A percentile compares a stretch with the other conserved stretches of the same genome.
These are phyloP conservation scores for Salticus scenicus DNA, from an alignment of 2,888 invertebrate genomes.

Conservation along the genomic window DNA sequence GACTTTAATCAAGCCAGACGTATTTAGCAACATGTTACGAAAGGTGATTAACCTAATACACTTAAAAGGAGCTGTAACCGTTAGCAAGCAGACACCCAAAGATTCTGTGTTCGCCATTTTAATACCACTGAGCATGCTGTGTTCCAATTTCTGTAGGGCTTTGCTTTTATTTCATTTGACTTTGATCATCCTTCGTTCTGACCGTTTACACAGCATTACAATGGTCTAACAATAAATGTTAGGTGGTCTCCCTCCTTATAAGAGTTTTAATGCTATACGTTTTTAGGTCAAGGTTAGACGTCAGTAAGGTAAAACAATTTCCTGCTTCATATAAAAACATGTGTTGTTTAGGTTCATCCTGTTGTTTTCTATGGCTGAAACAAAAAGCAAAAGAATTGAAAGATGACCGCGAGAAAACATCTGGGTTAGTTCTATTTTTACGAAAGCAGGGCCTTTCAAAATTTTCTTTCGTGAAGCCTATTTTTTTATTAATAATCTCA, in stretches of 20 bases:
- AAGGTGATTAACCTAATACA: background rate
- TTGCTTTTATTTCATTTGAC: too few species aligned
- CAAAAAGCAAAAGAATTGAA: background rate
- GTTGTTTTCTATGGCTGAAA: background rate
- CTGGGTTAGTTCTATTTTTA: background rate
- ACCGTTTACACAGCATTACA: conserved; percentile 12
- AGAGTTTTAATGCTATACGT: conserved; percentile 26
- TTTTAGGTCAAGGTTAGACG: conserved; percentile 53
- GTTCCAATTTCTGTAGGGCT: background rate
- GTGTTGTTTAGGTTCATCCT: background rate
- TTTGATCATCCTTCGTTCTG: too few species aligned
- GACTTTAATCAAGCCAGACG: too few species aligned
- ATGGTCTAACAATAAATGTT: conserved; percentile 24
- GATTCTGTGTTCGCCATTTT: background rate
- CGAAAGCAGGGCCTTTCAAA: too few species aligned
- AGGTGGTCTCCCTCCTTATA: conserved; percentile 34
- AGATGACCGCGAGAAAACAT: background rate
- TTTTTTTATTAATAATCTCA: too few species aligned
- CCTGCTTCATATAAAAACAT: background rate
- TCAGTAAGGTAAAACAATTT: background rate
- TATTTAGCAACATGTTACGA: background rate
- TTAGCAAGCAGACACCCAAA: background rate
- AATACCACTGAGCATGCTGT: background rate
- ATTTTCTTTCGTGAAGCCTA: too few species aligned
- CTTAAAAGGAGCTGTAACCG: background rate